phyloP scores from a whole-genome alignment of 2,113 vertebrate genomes.

The Phylloscopus whistleri region DNA sequence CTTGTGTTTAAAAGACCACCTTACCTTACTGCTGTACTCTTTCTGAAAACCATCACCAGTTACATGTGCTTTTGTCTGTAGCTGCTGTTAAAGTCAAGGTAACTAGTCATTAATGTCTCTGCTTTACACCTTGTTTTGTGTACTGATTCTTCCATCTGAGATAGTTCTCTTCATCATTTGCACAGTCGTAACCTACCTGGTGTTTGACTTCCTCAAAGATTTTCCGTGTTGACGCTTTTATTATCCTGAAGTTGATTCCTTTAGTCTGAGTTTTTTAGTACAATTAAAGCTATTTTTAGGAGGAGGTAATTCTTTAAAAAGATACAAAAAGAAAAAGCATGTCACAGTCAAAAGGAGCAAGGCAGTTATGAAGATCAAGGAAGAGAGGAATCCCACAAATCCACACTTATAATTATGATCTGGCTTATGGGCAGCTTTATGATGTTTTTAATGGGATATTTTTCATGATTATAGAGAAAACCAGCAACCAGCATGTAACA shows the following conservation, averaged over 20 bases:
- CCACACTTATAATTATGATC: constrained; percentile 21
- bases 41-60: neutral
- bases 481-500: constrained; percentile 26
- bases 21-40: neutral
- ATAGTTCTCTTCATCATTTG: neutral
- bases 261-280: neutral
- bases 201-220: neutral
- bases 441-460: constrained; percentile 58
- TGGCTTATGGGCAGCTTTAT: constrained; percentile 42
- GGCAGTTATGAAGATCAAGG: constrained; percentile 34
- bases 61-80: neutral
- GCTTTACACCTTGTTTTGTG: neutral
- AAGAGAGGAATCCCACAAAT: constrained; percentile 32
- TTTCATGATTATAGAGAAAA: constrained; percentile 55
- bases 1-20: neutral
- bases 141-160: neutral
- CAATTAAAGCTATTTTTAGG: constrained; percentile 17
- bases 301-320: neutral
- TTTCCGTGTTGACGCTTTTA: neutral
- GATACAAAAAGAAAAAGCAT: neutral
- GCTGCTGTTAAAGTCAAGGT: neutral
- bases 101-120: neutral
- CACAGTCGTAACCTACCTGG: neutral
- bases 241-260: neutral
- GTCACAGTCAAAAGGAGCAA: neutral